phyloP scores from a whole-genome alignment of 1,140 invertebrate species.

The Mya arenaria region DNA sequence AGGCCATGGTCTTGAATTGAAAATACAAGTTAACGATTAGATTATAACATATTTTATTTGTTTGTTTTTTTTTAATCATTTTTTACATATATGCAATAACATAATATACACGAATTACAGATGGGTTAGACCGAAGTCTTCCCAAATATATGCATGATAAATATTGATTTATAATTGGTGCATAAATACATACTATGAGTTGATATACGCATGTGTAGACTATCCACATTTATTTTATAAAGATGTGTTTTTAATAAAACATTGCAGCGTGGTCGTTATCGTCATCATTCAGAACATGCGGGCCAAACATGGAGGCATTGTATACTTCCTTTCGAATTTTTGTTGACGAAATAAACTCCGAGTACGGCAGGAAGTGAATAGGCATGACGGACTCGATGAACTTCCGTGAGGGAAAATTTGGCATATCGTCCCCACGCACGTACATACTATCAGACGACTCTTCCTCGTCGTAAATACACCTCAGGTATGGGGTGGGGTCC shows the following conservation, averaged over 20 bases:
- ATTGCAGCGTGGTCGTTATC: constrained; percentile 51
- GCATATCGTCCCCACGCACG: constrained; percentile 78
- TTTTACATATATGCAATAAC: too few species aligned
- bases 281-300: constrained; percentile 53
- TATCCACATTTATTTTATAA: too few species aligned
- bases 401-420: constrained; percentile 73
- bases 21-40: too few species aligned
- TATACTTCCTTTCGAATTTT: constrained; percentile 73
- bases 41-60: too few species aligned
- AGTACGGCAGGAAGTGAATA: constrained; percentile 77
- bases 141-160: too few species aligned
- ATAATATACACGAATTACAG: too few species aligned
- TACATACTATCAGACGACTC: constrained; percentile 68
- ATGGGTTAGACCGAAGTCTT: too few species aligned
- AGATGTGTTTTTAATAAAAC: constrained; percentile 52
- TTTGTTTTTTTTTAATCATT: too few species aligned
- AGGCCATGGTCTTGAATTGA: too few species aligned
- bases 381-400: constrained; percentile 76
- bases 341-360: constrained; percentile 72
- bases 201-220: too few species aligned
- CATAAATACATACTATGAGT: too few species aligned
- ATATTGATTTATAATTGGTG: too few species aligned
- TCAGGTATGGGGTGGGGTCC: constrained; percentile 74
- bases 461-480: constrained; percentile 67
- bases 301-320: constrained; percentile 64